Base-by-base conservation (phyloP, 2,888 invertebrate species). In the Lasioglossum malachurum region DNA sequence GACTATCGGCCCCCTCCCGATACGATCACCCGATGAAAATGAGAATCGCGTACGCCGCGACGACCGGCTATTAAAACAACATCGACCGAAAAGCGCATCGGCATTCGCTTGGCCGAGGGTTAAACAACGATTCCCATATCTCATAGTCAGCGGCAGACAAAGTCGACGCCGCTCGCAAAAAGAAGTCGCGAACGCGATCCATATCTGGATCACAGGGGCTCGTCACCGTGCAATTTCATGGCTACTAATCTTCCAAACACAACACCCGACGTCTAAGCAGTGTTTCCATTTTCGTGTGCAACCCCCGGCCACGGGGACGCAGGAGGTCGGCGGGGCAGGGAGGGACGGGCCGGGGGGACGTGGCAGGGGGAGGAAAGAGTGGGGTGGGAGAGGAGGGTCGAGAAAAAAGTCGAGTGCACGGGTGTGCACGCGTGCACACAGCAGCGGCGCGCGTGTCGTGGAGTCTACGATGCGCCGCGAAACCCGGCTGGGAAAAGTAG, bases 401-500 rank as follows among this genome's bases (percentile, higher is more conserved):
- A 19, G 31, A 67, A 35, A 31, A 67, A 31, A 31, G 67, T 31
- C 19, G 31, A 67, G 67, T 19, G 35, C 67, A 41, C 69, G 46
- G 71, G 75, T 74, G 38, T 35, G 35, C 67, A 41, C 69, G 46
- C 75, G 75, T 74, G n/a, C 80, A 60, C 46, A 64, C 72, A 44
- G 31, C 60, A 53, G 77, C 53, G 69, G 57, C 69, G 77, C 67
- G 80, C 77, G 88, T 82, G 89, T 78, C 91, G 88, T 87, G 89
- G 91, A 91, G 49, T 49, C 49, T 49, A 49, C 90, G 91, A 91
- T 91, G 90, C 92, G 90, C 90, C 90, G 90, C 91, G 90, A 89
- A 67, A 90, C 88, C 89, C 88, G 91, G 91, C 87, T 88, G 89
- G 90, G 89, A 67, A 64, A 90, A 91, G 91, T 89, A 88, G 93